Evolutionary conservation across 1,140 invertebrate species (phyloP).

Genomic region (Lasioglossum albipes): DNA sequence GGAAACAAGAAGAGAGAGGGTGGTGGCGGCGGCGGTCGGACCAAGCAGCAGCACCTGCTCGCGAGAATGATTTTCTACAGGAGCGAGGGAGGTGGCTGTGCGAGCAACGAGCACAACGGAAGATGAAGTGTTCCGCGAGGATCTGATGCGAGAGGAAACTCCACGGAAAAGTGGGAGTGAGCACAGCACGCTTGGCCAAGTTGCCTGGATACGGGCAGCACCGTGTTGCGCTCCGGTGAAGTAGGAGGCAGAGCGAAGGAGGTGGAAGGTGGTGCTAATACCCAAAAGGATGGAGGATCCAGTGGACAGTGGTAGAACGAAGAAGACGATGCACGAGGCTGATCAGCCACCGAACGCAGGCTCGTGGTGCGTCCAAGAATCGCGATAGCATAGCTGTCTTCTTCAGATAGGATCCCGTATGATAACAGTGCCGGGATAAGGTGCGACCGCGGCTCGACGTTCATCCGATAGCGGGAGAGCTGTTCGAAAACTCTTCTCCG

Average conservation of each 20-base stretch:
- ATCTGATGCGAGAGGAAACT: slow-evolving; percentile 33
- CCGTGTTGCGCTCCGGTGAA: slow-evolving; percentile 63
- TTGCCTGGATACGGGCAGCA: slow-evolving; percentile 62
- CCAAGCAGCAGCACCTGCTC: no score
- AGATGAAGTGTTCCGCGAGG: slow-evolving; percentile 13
- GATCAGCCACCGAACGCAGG: slow-evolving; percentile 53
- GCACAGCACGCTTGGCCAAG: slow-evolving; percentile 56
- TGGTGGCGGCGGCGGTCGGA: no score
- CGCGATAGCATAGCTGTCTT: slow-evolving; percentile 41
- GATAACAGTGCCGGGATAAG: slow-evolving; percentile 5
- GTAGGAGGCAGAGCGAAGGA: slow-evolving; percentile 55
- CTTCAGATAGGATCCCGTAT: neutral
- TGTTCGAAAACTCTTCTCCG: no score
- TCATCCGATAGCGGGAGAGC: neutral
- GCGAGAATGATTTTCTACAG: slow-evolving; percentile 26
- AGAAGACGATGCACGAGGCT: slow-evolving; percentile 54
- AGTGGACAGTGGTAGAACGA: slow-evolving; percentile 56
- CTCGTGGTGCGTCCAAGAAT: slow-evolving; percentile 53
- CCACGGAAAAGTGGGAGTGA: slow-evolving; percentile 45
- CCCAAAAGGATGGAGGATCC: slow-evolving; percentile 55
- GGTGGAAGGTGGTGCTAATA: slow-evolving; percentile 54
- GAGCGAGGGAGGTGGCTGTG: neutral
- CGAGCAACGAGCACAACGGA: slow-evolving; percentile 4
- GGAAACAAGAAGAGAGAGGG: no score
- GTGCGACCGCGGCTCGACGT: neutral